Evolutionary conservation across 1,140 invertebrate species (phyloP), one percentile per base, ranked within the genome.

Genomic region (Ceratosolen fusciceps): DNA sequence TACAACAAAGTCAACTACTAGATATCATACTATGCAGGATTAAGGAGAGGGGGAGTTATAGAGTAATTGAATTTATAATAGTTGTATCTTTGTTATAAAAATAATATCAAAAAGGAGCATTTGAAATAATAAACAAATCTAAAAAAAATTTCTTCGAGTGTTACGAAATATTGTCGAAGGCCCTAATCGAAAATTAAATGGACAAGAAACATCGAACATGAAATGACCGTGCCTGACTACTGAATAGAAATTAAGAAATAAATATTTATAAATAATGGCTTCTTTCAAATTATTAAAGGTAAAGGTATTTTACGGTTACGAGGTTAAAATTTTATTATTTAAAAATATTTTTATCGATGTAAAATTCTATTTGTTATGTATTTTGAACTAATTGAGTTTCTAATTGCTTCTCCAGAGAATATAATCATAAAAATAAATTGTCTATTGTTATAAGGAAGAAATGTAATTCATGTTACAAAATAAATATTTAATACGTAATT

Each of bases 151-250:
- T 79, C 58, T 79, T 79, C 68, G n/a, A 79, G 58, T 65, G 56
- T 54, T 79, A 79, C 58, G 58, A 79, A 79, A 37, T 72, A 72
- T 72, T 78, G 10, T 79, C 31, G 37, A 58, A 72, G 31, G 39
- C 49, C 54, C 67, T 62, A 72, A 37, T 62, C 2, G 14, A 72
- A 49, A 78, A 72, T 43, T 31, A 31, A 60, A 72, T 34, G 34
- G 49, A 78, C 39, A 71, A 24, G 9, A 52, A 52, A 43, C 68
- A 72, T 39, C 12, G n/a, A n/a, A n/a, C n/a, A n/a, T n/a, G n/a
- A 54, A 72, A 62, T 49, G n/a, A 56, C 19, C n/a, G 60, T 14
- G 0, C 3, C 52, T 16, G n/a, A 70, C 9, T 49, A 49, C 39
- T 70, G 29, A 4, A 37, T 67, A 10, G 29, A 29, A 8, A 24